phyloP scores from a whole-genome alignment of 23 tunicate species.

The Clavelina lepadiformis region DNA sequence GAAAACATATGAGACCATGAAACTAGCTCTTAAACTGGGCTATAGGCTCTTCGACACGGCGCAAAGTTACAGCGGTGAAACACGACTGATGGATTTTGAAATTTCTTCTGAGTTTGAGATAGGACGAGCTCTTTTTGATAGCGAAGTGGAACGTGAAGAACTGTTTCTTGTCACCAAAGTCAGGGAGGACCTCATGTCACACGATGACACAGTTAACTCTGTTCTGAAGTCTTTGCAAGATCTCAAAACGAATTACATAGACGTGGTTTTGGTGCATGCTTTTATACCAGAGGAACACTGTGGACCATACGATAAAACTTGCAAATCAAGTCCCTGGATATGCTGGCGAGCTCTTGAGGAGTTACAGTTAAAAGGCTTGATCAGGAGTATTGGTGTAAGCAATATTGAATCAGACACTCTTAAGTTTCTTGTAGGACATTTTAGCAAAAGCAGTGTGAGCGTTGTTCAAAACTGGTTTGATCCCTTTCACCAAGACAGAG shows the following conservation, averaged over 20 bases:
- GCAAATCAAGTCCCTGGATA: constrained; percentile 9
- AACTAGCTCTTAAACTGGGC: constrained; percentile 30
- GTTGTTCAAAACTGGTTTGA: constrained; percentile 76
- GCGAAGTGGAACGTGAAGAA: constrained; percentile 15
- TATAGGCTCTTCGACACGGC: constrained; percentile 53
- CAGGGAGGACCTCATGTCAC: constrained; percentile 1
- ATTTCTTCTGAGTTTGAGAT: constrained; percentile 18
- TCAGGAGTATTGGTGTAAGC: constrained; percentile 40
- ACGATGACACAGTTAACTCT: constrained; percentile 14
- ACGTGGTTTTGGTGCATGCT: constrained; percentile 28
- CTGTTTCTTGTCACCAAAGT: constrained; percentile 32
- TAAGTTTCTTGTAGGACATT: neutral
- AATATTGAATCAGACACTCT: constrained; percentile 21
- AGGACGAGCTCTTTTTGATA: constrained; percentile 27
- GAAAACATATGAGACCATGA: constrained; percentile 17
- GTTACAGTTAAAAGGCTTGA: constrained; percentile 26
- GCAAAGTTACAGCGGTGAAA: constrained; percentile 29
- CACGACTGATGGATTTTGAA: neutral
- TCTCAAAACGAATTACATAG: too few relatives aligned
- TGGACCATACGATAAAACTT: constrained; percentile 5
- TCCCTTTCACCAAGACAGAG: constrained; percentile 44
- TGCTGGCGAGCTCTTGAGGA: constrained; percentile 36
- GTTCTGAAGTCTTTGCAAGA: too few relatives aligned
- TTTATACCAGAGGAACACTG: constrained; percentile 11
- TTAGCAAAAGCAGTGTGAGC: constrained; percentile 12